Conservation (phyloP, 2,888 invertebrate genomes). For the Trichogramma dendrolimi region DNA sequence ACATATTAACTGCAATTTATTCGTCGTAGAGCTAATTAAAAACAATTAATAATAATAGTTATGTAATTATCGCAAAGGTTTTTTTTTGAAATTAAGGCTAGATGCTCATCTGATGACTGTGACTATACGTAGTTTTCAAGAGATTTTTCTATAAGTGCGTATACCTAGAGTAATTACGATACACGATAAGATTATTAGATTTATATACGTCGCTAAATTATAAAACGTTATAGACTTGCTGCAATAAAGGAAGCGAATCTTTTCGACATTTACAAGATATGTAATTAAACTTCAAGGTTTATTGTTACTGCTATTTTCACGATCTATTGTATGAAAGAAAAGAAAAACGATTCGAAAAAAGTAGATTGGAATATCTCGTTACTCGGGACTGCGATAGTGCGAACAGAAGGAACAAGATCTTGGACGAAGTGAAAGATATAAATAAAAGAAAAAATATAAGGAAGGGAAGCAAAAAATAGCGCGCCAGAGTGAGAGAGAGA, state of each 20-base stretch:
- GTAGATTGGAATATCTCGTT: no score
- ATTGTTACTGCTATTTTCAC: no score
- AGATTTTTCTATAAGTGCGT: conserved; percentile 15
- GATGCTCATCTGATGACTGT: conserved; percentile 45
- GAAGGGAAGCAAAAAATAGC: no score
- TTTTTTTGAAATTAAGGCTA: background rate
- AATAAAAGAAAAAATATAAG: no score
- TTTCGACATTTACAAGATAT: conserved; percentile 9
- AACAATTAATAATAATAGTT: no score
- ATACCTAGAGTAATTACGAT: background rate
- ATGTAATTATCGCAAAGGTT: no score
- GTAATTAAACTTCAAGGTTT: background rate
- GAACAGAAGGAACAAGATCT: background rate
- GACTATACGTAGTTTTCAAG: conserved; percentile 37
- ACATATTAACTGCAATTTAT: no score
- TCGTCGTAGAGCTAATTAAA: no score
- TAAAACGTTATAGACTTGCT: conserved; percentile 12
- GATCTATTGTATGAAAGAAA: no score
- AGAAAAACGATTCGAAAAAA: no score
- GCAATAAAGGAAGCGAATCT: background rate
- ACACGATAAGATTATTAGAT: background rate
- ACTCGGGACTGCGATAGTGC: background rate
- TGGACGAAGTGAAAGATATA: no score
- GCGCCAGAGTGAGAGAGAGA: background rate
- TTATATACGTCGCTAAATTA: background rate